Conservation (phyloP, 1,140 invertebrate species). For the Heliconius eleuchia region DNA sequence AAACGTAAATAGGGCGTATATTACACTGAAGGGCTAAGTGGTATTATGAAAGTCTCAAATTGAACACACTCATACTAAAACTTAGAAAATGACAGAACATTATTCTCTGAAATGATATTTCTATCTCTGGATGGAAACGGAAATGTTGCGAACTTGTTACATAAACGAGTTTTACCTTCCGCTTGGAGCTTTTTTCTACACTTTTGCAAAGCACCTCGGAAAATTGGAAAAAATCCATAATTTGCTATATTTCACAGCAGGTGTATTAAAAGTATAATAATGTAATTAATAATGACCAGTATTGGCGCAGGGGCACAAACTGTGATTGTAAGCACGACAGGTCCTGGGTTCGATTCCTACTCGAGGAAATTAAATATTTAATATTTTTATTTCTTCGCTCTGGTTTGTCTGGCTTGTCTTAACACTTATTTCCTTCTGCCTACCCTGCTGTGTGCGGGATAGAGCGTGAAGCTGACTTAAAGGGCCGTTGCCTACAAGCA, state of each 20-base stretch:
- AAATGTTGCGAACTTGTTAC: neutral
- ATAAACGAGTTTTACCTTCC: slow-evolving; percentile 1
- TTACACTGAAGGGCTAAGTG: neutral
- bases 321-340: too few species aligned
- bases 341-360: too few species aligned
- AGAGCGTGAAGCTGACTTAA: too few species aligned
- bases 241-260: neutral
- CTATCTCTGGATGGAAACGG: neutral
- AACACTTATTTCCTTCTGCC: too few species aligned
- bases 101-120: neutral
- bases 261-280: too few species aligned
- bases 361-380: too few species aligned
- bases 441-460: too few species aligned
- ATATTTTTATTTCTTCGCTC: too few species aligned
- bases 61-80: neutral
- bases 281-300: too few species aligned
- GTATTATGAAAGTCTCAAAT: neutral
- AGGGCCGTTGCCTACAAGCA: too few species aligned
- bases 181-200: neutral
- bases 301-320: too few species aligned
- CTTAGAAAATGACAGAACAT: slow-evolving; percentile 3
- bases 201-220: neutral
- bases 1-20: neutral
- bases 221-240: neutral
- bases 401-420: too few species aligned